Conservation (phyloP, 2,888 invertebrate genomes). For the Leucophenga maculata region DNA sequence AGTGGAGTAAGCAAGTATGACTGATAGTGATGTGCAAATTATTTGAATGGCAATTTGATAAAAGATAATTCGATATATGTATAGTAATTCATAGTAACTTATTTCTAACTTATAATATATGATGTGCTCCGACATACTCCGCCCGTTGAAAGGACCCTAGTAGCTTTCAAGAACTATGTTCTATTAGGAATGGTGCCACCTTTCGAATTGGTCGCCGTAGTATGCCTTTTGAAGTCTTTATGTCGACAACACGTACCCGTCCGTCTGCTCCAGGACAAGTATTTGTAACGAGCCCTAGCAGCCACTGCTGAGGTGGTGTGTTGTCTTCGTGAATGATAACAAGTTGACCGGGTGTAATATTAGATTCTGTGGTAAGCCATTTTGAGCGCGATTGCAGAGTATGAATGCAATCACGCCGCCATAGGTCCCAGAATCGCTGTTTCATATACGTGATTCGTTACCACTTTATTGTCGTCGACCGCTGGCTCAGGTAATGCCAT, state of each 20-base stretch:
- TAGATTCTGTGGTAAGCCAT: slow-evolving; percentile 16
- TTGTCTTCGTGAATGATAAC: slow-evolving; percentile 41
- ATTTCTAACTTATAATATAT: too few relatives aligned
- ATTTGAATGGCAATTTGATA: too few relatives aligned
- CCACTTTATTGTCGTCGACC: background rate
- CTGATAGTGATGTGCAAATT: too few relatives aligned
- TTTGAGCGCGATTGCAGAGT: background rate
- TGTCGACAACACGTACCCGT: slow-evolving; percentile 33
- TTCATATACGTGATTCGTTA: too few relatives aligned
- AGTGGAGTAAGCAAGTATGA: too few relatives aligned
- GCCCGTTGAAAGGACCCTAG: slow-evolving; percentile 16
- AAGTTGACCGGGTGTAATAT: slow-evolving; percentile 28
- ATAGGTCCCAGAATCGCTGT: too few relatives aligned
- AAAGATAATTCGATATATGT: too few relatives aligned
- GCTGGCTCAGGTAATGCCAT: background rate
- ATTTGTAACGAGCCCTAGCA: slow-evolving; percentile 21
- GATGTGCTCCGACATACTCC: background rate
- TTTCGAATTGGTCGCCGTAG: slow-evolving; percentile 28
- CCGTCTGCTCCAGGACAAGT: slow-evolving; percentile 27
- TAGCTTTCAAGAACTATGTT: background rate
- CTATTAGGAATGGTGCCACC: slow-evolving; percentile 24
- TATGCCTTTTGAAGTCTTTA: slow-evolving; percentile 30
- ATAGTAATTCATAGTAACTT: too few relatives aligned
- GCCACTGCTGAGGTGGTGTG: slow-evolving; percentile 38
- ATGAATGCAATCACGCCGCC: too few relatives aligned